Evolutionary conservation across 2,113 vertebrate genomes (phyloP).

Genomic region (Columba livia): DNA sequence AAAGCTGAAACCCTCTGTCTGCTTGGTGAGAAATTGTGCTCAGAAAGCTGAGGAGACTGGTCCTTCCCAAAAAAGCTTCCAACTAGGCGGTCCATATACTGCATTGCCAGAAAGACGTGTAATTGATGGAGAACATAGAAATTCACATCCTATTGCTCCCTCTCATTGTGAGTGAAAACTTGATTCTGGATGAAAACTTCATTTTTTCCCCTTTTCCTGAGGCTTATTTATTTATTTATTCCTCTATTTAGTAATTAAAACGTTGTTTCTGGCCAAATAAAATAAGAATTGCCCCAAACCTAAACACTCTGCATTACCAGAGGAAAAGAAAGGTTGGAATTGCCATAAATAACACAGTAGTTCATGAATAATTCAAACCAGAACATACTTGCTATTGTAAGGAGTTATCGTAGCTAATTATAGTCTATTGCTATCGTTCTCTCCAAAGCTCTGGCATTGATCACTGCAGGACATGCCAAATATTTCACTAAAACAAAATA

Average conservation of each 20-base stretch:
- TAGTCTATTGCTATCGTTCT: constrained; percentile 5
- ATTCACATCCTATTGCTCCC: background rate
- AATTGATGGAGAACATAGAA: background rate
- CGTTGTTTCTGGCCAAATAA: background rate
- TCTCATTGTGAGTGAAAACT: background rate
- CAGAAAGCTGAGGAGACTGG: background rate
- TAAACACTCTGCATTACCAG: background rate
- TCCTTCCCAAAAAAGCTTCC: background rate
- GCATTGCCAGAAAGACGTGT: background rate
- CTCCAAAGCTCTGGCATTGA: constrained; percentile 42
- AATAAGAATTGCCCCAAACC: background rate
- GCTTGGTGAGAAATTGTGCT: background rate
- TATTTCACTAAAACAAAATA: constrained; percentile 47
- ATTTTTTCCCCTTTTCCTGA: background rate
- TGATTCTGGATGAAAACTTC: background rate
- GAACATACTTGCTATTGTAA: constrained; percentile 49
- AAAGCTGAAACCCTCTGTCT: background rate
- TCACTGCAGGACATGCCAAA: constrained; percentile 44
- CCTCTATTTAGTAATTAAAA: background rate
- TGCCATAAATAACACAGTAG: constrained; percentile 17
- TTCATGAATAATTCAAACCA: constrained; percentile 59
- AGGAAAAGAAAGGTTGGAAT: background rate
- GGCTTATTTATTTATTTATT: background rate
- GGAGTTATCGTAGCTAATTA: constrained; percentile 55
- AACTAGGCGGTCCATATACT: background rate